Conservation (phyloP, 2,113 vertebrate species). For the Dipodomys ordii region DNA sequence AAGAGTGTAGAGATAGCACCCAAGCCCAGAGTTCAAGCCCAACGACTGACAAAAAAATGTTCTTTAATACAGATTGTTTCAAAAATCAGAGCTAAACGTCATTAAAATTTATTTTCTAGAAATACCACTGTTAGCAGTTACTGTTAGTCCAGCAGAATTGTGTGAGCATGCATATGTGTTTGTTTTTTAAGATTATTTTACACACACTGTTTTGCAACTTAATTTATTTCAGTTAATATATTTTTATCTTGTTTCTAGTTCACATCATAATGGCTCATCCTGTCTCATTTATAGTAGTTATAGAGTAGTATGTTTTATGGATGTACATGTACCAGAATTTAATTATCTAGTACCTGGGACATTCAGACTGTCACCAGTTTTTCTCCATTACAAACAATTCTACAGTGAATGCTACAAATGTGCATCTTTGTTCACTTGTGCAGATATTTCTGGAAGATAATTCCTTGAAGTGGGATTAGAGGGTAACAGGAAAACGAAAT, state of each 20-base stretch:
- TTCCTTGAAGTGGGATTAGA: not conserved
- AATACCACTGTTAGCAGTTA: not conserved
- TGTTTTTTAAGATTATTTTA: not conserved
- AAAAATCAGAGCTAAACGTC: slow-evolving; percentile 15
- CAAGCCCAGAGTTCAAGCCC: too few species aligned
- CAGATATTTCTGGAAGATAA: not conserved
- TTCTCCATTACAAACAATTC: not conserved
- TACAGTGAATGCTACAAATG: not conserved
- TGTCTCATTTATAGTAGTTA: not conserved
- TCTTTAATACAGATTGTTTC: not conserved
- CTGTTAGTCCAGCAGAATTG: not conserved
- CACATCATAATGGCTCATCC: not conserved
- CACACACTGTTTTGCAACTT: not conserved
- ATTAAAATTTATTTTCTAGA: slow-evolving; percentile 8
- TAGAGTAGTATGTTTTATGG: not conserved
- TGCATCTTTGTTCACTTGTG: not conserved
- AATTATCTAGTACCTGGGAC: not conserved
- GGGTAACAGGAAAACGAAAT: not conserved
- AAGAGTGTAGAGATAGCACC: too few species aligned
- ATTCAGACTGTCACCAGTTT: not conserved
- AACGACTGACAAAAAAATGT: too few species aligned
- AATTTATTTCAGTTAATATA: not conserved
- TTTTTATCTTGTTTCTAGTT: not conserved
- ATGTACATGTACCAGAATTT: not conserved
- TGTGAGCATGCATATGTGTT: not conserved